Evolutionary conservation across 2,888 invertebrate genomes (phyloP), one percentile per base, ranked within the genome.

Genomic region (Hydropsyche betteni): DNA sequence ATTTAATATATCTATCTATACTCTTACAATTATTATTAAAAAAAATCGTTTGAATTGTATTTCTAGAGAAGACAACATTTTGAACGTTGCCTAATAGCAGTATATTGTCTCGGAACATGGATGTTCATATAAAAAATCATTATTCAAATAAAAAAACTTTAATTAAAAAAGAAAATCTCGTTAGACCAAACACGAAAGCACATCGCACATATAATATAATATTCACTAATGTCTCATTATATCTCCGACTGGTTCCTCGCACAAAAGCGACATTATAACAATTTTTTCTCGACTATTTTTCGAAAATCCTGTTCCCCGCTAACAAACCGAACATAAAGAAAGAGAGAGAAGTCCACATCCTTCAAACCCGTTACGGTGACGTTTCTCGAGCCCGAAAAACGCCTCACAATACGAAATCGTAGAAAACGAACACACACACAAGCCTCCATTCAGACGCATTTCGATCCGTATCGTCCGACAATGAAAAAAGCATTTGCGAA

Each of bases 401-500:
- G 4, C 55, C 12, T 2, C 4, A 34, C 24, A 64, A 64, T 64
- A n/a, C 24, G 34, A 36, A 64, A 64, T 8, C 24, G 34, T 33
- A 61, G 16, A 61, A 61, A 61, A 33, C 10, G 34, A 61, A 61
- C 64, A 64, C 10, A 34, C 24, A 14, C 14, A 24, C 8, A 61
- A 0, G 5, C 10, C 33, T 5, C 55, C 75, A 75, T 73, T 70
- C 55, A 75, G 73, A 55, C 36, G 73, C 75, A 72, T 75, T 77
- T 77, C 64, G 69, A 75, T 77, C 55, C 74, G 38, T 73, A 75
- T 75, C 7, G 50, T 24, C 12, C 53, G 55, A 75, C 74, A 75
- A 75, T 77, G 58, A 76, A 76, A 68, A 68, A 68, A 53, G 72
- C 77, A 71, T 77, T 77, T 77, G 74, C 77, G 75, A 76, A 77